phyloP scores from a whole-genome alignment of 2,797 vertebrate genomes.

The Hippocampus kuda region DNA sequence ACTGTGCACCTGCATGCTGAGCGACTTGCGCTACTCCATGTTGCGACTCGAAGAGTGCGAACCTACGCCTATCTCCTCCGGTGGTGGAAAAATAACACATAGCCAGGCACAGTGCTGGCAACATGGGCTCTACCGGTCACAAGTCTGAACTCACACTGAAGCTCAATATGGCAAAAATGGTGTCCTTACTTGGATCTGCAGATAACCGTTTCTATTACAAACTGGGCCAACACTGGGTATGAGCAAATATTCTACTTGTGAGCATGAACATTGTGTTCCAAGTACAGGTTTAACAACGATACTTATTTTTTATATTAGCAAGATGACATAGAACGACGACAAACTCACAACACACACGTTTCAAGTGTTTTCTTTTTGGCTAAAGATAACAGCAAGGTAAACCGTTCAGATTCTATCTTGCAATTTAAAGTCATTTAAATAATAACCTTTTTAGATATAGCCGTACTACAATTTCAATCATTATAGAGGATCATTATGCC shows the following conservation, averaged over 20 bases:
- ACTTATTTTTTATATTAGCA: not conserved
- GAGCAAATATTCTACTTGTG: constrained; percentile 3
- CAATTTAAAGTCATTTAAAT: too few relatives aligned
- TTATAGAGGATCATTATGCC: too few relatives aligned
- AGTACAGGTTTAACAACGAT: not conserved
- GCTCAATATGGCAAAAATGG: constrained; percentile 32
- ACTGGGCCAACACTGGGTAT: not conserved
- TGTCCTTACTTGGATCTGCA: constrained; percentile 13
- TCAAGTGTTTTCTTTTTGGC: too few relatives aligned
- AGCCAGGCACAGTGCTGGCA: constrained; percentile 27
- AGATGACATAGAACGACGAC: too few relatives aligned
- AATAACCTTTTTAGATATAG: too few relatives aligned
- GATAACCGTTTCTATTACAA: not conserved
- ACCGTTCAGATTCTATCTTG: too few relatives aligned
- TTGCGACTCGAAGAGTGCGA: constrained; percentile 31
- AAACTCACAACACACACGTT: too few relatives aligned
- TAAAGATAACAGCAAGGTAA: too few relatives aligned
- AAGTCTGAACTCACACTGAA: constrained; percentile 33
- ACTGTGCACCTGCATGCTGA: constrained; percentile 58
- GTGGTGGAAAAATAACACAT: constrained; percentile 31
- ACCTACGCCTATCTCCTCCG: constrained; percentile 31
- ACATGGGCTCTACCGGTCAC: constrained; percentile 28
- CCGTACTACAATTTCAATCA: too few relatives aligned
- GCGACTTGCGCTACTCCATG: constrained; percentile 35
- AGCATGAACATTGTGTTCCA: constrained; percentile 3